Evolutionary conservation across 2,113 vertebrate species (phyloP), one percentile per base, ranked within the genome.

Genomic region (Dolichallabes microphthalmus): DNA sequence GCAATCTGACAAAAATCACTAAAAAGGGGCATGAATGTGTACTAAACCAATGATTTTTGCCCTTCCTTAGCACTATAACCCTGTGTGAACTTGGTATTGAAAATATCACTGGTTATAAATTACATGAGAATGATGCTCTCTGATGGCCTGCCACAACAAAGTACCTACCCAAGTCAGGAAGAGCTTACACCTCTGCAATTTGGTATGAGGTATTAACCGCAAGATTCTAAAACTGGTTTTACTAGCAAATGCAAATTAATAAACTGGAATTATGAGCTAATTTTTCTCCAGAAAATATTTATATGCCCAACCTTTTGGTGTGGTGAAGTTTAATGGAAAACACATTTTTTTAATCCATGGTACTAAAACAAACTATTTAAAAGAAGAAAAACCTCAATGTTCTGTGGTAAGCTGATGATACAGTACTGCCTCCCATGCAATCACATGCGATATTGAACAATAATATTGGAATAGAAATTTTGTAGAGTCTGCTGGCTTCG

Each of bases 221-320:
- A 30, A 45, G 53, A 55, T 61, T 71, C 35, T 10, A 30, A 45
- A 80, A 85, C 84, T 80, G 77, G 84, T 85, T 80, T 85, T 55
- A 78, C 60, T 30, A 35, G 50, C 25, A 39, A 64, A 85, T 71
- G 32, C 52, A 85, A 81, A 80, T 78, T 1, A 85, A 14, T 64
- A 10, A 53, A 32, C 27, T 55, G 20, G 30, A 55, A 25, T 77
- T n/a, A 84, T 64, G 20, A 64, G 20, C 12, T 35, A 17, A 25
- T 76, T 53, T 64, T 7, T 22, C 15, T 35, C 58, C 6, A 20
- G 39, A 53, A 25, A n/a, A 15, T 4, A 27, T 25, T 22, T 15
- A 66, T 52, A 30, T 82, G 64, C 32, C 32, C 20, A 60, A 61
- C 35, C 17, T n/a, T 39, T 61, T 76, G 12, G 3, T 2, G 0